Evolutionary conservation across 2,113 vertebrate genomes (phyloP).

Genomic region (Paralichthys olivaceus): DNA sequence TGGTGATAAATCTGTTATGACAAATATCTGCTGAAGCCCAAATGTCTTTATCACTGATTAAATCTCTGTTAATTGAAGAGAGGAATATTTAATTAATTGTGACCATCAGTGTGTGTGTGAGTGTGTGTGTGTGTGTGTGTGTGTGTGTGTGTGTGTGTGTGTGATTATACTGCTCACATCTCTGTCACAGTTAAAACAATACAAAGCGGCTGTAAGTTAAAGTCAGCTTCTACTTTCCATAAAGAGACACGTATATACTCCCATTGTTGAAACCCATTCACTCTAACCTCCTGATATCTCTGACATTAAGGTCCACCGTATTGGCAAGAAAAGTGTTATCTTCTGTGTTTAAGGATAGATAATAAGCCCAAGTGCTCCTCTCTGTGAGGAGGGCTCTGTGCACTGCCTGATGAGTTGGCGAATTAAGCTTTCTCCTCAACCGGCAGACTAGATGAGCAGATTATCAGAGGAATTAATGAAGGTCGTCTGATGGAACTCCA

Average conservation of each 20-base stretch:
- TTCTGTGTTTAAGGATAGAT: constrained; percentile 9
- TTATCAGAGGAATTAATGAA: constrained; percentile 26
- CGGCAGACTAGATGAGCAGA: constrained; percentile 34
- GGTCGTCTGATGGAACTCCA: background rate
- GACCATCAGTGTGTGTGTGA: background rate
- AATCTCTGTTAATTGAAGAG: background rate
- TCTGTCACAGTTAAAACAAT: background rate
- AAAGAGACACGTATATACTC: background rate
- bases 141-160: too few relatives aligned
- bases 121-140: too few relatives aligned
- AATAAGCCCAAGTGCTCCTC: constrained; percentile 21
- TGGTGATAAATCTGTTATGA: background rate
- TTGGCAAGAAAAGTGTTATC: background rate
- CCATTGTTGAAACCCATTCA: background rate
- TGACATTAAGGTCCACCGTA: background rate
- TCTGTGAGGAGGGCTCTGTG: background rate
- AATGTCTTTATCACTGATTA: constrained; percentile 4
- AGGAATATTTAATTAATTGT: background rate
- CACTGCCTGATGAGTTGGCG: constrained; percentile 16
- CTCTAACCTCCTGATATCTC: background rate
- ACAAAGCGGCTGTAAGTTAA: background rate
- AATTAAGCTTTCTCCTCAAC: constrained; percentile 33
- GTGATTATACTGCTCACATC: background rate
- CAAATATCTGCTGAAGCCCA: background rate
- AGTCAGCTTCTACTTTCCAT: background rate